Evolutionary conservation across 2,888 invertebrate species (phyloP).

Genomic region (Epicampocera succincta): DNA sequence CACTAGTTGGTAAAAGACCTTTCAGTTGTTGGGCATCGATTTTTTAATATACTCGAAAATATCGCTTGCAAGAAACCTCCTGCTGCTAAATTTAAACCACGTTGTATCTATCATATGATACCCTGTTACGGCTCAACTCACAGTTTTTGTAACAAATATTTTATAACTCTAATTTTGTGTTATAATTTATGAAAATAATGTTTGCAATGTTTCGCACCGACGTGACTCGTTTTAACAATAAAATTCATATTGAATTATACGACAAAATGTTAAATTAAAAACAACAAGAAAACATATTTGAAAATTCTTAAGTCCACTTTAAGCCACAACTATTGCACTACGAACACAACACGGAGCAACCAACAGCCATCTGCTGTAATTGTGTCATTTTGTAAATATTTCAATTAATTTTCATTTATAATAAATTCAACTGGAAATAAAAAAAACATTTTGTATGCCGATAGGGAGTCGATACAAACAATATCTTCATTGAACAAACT

Average conservation of each 20-base stretch:
- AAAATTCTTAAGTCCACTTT: constrained; percentile 50
- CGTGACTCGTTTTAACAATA: constrained; percentile 57
- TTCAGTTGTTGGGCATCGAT: too few species aligned
- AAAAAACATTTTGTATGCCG: too few species aligned
- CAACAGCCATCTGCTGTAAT: constrained; percentile 54
- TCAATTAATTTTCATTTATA: constrained; percentile 50
- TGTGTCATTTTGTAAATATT: constrained; percentile 63
- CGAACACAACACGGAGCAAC: constrained; percentile 9
- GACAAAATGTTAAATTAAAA: constrained; percentile 31
- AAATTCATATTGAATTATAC: constrained; percentile 25
- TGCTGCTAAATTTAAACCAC: too few species aligned
- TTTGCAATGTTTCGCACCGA: constrained; percentile 59
- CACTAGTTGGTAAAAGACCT: too few species aligned
- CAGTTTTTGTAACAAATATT: constrained; percentile 21
- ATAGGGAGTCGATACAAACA: constrained; percentile 13
- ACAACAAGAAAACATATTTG: constrained; percentile 18
- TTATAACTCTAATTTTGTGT: constrained; percentile 47
- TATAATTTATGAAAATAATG: constrained; percentile 61
- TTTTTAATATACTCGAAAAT: too few species aligned
- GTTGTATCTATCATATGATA: not conserved
- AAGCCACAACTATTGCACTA: not conserved
- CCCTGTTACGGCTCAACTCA: not conserved
- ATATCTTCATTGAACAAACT: constrained; percentile 61
- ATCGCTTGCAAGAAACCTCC: too few species aligned
- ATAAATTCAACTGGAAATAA: not conserved